Base-by-base conservation (phyloP, 2,888 invertebrate genomes). In the Hydrotaea diabolus region DNA sequence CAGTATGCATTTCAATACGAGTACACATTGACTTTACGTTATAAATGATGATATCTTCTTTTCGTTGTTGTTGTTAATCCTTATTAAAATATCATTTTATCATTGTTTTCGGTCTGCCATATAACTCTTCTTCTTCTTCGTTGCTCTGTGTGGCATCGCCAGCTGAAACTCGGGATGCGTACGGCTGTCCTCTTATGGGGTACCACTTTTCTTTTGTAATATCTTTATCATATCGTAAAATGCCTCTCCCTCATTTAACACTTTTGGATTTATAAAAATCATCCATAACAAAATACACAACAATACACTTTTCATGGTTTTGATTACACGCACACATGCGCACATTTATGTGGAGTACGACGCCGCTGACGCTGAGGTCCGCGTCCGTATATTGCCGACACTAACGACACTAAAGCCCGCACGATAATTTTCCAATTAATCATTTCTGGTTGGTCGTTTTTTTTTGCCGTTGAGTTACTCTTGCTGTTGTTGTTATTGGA, bases 341-440 rank as follows among this genome's bases (percentile, higher is more conserved):
- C n/a, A 11, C 39, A 13, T 8, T 39, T 21, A 43, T 53, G 59
- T 59, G 23, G 15, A 13, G 49, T 49, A 49, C 9, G 11, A 57
- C 2, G 17, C 17, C 53, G 19, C 2, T 53, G 53, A 53, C 21
- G 55, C 7, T 21, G 53, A 5, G 55, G n/a, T n/a, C 5, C n/a
- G 13, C 21, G 75, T 74, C 75, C 76, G 76, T 75, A 69, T 79
- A 82, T 82, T 76, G 77, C 78, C 85, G 82, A 82, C 85, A 85
- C 81, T 81, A 85, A 81, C 84, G 84, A 85, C 78, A 81, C 85
- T 79, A 85, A 85, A 85, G 82, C 85, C 85, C 82, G 85, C 82
- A 82, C 89, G 89, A 90, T 90, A 90, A 90, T 89, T 91, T 88
- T 88, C 86, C 89, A 89, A 90, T 90, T 90, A 91, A 91, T 90